phyloP scores from a whole-genome alignment of 2,113 vertebrate species.

The Cyrtonyx montezumae region DNA sequence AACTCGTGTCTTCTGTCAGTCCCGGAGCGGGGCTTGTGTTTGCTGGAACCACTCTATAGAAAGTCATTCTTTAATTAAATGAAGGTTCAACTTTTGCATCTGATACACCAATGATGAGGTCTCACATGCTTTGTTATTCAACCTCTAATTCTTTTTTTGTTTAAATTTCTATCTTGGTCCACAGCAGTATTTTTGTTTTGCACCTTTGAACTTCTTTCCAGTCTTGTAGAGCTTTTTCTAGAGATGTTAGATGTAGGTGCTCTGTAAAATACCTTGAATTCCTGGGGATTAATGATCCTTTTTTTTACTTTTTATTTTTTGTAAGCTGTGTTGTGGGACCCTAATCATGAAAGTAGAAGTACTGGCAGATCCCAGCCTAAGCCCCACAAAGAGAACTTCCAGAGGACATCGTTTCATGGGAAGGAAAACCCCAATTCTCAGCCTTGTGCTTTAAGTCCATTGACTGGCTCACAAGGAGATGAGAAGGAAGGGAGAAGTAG shows the following conservation, averaged over 20 bases:
- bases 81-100: neutral
- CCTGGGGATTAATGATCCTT: accelerated
- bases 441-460: neutral
- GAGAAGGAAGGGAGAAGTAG: neutral
- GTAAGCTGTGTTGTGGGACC: too few species aligned
- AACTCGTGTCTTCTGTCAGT: neutral
- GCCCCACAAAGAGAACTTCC: neutral
- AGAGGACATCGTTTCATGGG: neutral
- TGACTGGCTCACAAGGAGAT: accelerated
- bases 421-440: neutral
- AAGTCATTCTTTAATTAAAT: neutral
- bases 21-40: neutral
- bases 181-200: neutral
- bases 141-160: neutral
- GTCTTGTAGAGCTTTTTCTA: neutral
- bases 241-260: neutral
- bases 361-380: neutral
- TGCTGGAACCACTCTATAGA: neutral
- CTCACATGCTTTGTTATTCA: neutral
- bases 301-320: neutral
- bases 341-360: neutral
- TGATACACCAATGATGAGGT: neutral
- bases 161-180: neutral
- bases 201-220: neutral
- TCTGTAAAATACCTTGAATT: neutral